Base-by-base conservation (phyloP, 2,888 invertebrate genomes). In the Diaphora mendica region DNA sequence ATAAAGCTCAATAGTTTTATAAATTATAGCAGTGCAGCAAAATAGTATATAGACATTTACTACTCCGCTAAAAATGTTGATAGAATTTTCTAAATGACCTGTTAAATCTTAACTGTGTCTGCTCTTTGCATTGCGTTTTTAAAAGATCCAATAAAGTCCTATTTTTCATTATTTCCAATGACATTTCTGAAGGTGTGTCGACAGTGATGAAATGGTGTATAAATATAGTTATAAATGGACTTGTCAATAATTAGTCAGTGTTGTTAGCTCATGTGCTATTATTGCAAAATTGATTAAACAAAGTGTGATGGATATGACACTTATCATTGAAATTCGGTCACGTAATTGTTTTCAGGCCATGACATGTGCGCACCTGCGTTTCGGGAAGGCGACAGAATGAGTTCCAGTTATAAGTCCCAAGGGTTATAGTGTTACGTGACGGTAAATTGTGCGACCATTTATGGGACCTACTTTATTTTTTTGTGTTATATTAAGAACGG, bases 301-400 rank as follows among this genome's bases (percentile, higher is more conserved):
- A 26, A 69, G n/a, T 69, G 59, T 39, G 39, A 69, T 69, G 55
- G 59, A 59, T 55, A 77, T 77, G 64, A 76, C 78, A 82, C 72
- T 74, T 75, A 81, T 83, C 68, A 79, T 73, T 79, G n/a, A 70
- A 71, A 64, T 79, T 79, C 70, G 72, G 70, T 71, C 73, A 76
- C 71, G 81, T 81, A 79, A 82, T 83, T 83, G 79, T 83, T 82
- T 81, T 81, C 77, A 70, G 81, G 81, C 73, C 82, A 77, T 73
- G 79, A 66, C 73, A 82, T 68, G 72, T 73, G 72, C 78, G 65
- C 79, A 79, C 73, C 77, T 77, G 72, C 33, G 59, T 66, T 68
- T 26, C 48, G 59, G 64, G 42, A 69, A 72, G 44, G 72, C 44
- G 64, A 55, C 70, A 72, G 70, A 75, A 72, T 70, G 67, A 70